phyloP scores from a whole-genome alignment of 2,797 vertebrate genomes.

The Ctenosaura bakeri region DNA sequence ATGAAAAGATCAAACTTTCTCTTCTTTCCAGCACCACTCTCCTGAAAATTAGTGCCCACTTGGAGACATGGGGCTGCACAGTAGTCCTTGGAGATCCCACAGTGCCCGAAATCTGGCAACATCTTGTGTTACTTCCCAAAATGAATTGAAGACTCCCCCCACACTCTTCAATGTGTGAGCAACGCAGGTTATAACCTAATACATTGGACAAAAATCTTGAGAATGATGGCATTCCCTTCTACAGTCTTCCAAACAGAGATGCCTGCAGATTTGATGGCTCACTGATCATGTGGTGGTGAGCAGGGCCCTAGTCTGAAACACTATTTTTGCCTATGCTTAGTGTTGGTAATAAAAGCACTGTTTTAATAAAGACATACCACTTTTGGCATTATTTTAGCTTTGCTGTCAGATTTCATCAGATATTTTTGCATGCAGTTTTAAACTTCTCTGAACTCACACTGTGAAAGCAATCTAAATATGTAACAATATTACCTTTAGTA shows the following conservation, averaged over 20 bases:
- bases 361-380: background rate
- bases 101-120: no score
- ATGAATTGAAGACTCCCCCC: no score
- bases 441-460: background rate
- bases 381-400: background rate
- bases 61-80: no score
- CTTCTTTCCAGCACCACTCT: no score
- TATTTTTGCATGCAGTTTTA: background rate
- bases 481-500: background rate
- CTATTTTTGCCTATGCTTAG: background rate
- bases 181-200: background rate
- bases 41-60: no score
- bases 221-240: no score
- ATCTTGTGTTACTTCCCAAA: no score
- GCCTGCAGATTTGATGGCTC: background rate
- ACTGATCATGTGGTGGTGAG: background rate
- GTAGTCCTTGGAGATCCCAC: no score
- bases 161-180: no score
- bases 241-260: background rate
- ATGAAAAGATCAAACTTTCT: no score
- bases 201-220: background rate
- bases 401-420: background rate
- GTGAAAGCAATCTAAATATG: background rate
- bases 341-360: background rate
- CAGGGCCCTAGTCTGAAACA: background rate